These are phyloP conservation scores for Leptoteleia sp. DNA, from an alignment of 1,140 invertebrate genomes.

Conservation along the genomic window DNA sequence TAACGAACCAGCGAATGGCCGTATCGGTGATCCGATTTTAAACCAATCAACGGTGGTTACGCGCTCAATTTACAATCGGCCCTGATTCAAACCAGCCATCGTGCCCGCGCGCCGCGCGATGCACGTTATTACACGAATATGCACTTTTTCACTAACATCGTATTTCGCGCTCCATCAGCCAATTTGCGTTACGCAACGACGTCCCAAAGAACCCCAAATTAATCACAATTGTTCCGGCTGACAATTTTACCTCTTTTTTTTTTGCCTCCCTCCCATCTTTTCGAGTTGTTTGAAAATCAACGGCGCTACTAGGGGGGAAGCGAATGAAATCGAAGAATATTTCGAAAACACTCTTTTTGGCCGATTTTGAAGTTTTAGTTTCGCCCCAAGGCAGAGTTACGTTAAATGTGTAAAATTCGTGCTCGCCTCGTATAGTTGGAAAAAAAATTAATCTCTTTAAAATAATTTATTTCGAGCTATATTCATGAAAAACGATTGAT, in stretches of 20 bases:
- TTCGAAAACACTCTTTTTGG: too few relatives aligned
- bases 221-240: conserved; percentile 37
- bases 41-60: conserved; percentile 80
- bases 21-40: conserved; percentile 79
- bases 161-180: conserved; percentile 58
- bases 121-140: conserved; percentile 62
- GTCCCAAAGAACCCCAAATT: conserved; percentile 44
- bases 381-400: too few relatives aligned
- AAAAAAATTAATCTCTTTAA: too few relatives aligned
- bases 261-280: too few relatives aligned
- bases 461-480: too few relatives aligned
- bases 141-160: conserved; percentile 56
- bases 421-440: too few relatives aligned
- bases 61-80: conserved; percentile 80
- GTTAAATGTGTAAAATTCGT: too few relatives aligned
- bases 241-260: conserved; percentile 16
- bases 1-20: conserved; percentile 69
- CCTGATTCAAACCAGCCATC: conserved; percentile 69
- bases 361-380: too few relatives aligned
- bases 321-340: too few relatives aligned
- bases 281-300: too few relatives aligned
- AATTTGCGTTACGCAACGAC: conserved; percentile 49
- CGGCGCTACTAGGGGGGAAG: too few relatives aligned
- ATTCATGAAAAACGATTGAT: too few relatives aligned
- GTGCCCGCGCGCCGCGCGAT: conserved; percentile 63